Evolutionary conservation across 2,113 vertebrate genomes (phyloP).

Genomic region (Rhinopomastus cyanomelas): DNA sequence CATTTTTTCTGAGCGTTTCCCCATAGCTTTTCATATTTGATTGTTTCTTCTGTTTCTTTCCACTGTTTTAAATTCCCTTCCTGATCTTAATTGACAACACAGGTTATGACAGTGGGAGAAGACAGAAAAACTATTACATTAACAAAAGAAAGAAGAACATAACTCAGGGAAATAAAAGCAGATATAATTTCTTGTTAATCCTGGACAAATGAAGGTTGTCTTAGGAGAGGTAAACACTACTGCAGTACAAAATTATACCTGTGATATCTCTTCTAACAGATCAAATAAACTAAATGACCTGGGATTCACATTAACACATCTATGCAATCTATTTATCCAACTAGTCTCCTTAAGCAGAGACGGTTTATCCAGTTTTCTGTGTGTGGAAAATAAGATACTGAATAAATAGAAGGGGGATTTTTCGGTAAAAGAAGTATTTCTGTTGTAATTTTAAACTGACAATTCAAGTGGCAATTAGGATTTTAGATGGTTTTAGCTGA

Average conservation of each 20-base stretch:
- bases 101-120: neutral
- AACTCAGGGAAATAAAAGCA: neutral
- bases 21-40: neutral
- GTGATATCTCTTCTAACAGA: neutral
- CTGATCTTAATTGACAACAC: neutral
- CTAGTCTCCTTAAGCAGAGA: neutral
- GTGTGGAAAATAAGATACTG: neutral
- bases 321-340: neutral
- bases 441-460: neutral
- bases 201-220: neutral
- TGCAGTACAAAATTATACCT: neutral
- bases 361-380: neutral
- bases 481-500: neutral
- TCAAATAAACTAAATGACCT: neutral
- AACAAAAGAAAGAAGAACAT: neutral
- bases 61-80: neutral
- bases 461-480: neutral
- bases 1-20: neutral
- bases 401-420: neutral
- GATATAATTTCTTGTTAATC: neutral
- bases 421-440: neutral
- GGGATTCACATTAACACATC: neutral
- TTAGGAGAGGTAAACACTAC: neutral
- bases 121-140: neutral
- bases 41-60: neutral